Evolutionary conservation across 2,888 invertebrate genomes (phyloP).

Genomic region (Volucella zonaria): DNA sequence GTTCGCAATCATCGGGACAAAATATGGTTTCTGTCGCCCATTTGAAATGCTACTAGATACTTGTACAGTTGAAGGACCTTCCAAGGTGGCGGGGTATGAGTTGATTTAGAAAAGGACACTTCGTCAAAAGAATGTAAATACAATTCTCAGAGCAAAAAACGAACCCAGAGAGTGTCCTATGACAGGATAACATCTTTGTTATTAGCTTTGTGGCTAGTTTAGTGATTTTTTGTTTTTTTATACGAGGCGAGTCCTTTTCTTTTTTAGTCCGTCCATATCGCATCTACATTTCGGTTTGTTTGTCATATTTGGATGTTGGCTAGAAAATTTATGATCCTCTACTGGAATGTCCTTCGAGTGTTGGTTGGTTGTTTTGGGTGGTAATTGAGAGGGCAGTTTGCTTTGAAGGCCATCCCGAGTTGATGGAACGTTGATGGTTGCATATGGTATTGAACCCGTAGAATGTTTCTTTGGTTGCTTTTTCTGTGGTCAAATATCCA

Average conservation of each 20-base stretch:
- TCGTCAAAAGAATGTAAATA: slow-evolving; percentile 71
- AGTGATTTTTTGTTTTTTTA: slow-evolving; percentile 37
- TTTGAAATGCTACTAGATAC: slow-evolving; percentile 34
- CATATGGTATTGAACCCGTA: slow-evolving; percentile 31
- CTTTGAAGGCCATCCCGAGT: slow-evolving; percentile 54
- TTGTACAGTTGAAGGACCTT: slow-evolving; percentile 9
- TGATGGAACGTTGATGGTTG: slow-evolving; percentile 69
- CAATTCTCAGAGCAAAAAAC: slow-evolving; percentile 35
- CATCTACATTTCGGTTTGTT: slow-evolving; percentile 63
- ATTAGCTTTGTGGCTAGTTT: slow-evolving; percentile 73
- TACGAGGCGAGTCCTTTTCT: neutral
- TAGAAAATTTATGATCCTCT: slow-evolving; percentile 70
- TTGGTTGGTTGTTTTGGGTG: slow-evolving; percentile 22
- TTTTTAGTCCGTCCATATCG: slow-evolving; percentile 20
- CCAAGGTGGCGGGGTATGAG: slow-evolving; percentile 3
- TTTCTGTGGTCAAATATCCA: slow-evolving; percentile 61
- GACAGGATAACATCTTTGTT: slow-evolving; percentile 74
- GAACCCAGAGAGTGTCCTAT: slow-evolving; percentile 46
- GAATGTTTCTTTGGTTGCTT: slow-evolving; percentile 12
- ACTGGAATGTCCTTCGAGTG: slow-evolving; percentile 56
- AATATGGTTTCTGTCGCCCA: slow-evolving; percentile 62
- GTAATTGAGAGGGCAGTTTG: slow-evolving; percentile 64
- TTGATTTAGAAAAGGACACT: slow-evolving; percentile 64
- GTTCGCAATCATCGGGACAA: slow-evolving; percentile 47
- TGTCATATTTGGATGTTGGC: slow-evolving; percentile 71